phyloP scores from a whole-genome alignment of 2,888 invertebrate genomes.

The Corbicula japonica region DNA sequence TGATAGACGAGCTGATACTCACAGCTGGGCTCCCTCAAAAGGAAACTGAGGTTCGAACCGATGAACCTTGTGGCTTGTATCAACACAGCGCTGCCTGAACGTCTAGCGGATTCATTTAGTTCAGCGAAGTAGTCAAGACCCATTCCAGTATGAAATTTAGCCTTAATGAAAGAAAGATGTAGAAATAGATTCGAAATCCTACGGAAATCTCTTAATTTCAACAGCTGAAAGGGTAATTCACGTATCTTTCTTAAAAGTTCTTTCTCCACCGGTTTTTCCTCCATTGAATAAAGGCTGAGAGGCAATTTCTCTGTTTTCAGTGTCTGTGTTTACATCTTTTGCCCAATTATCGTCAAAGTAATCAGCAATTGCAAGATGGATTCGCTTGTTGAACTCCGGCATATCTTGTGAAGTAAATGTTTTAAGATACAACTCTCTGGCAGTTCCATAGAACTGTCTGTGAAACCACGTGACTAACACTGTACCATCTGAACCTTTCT shows the following conservation, averaged over 20 bases:
- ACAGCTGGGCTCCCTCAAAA: conserved; percentile 34
- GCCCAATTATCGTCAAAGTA: conserved; percentile 80
- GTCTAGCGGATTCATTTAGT: conserved; percentile 25
- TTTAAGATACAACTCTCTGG: conserved; percentile 64
- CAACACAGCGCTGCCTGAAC: conserved; percentile 14
- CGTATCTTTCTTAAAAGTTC: conserved; percentile 75
- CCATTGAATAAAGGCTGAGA: conserved; percentile 75
- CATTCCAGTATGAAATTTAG: conserved; percentile 46
- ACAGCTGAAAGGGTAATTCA: conserved; percentile 80
- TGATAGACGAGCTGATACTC: conserved; percentile 49
- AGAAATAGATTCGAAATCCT: conserved; percentile 22
- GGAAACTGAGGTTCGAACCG: conserved; percentile 34
- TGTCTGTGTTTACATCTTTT: conserved; percentile 66
- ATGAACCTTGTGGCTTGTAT: conserved; percentile 34
- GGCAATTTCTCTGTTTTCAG: conserved; percentile 75
- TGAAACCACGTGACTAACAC: conserved; percentile 78
- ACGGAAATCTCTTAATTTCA: conserved; percentile 88
- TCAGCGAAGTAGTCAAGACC: conserved; percentile 44
- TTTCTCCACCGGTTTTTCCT: conserved; percentile 36
- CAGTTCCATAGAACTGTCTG: conserved; percentile 76
- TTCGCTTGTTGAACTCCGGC: conserved; percentile 44
- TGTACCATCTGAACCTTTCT: conserved; percentile 73
- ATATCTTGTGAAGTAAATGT: conserved; percentile 23
- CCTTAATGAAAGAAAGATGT: conserved; percentile 29
- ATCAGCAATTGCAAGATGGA: conserved; percentile 77